These are phyloP conservation scores for Kryphioiulus occultus DNA, from an alignment of 2,888 invertebrate species.

Conservation along the genomic window DNA sequence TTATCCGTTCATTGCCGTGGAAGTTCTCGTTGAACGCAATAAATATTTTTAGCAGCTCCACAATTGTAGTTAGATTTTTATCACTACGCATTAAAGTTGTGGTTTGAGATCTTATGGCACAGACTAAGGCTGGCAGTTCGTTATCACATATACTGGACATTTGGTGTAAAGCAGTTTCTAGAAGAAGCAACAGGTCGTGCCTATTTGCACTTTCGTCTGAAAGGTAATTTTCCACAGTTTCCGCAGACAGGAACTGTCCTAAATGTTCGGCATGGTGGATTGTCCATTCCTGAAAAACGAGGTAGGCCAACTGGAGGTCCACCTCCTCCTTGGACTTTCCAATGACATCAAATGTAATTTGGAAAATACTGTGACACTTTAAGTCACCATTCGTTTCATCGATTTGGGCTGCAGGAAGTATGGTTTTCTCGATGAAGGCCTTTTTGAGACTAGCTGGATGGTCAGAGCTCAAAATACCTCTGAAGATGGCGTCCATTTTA, in stretches of 20 bases:
- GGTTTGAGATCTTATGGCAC: neutral
- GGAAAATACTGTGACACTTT: slow-evolving; percentile 44
- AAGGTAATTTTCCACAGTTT: neutral
- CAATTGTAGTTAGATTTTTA: neutral
- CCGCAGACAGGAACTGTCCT: slow-evolving; percentile 8
- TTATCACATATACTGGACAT: neutral
- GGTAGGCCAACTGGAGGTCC: neutral
- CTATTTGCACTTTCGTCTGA: neutral
- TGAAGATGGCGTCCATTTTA: slow-evolving; percentile 50
- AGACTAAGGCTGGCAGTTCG: neutral
- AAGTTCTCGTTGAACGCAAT: neutral
- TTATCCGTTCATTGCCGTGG: neutral
- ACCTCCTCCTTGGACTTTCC: neutral
- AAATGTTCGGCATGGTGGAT: slow-evolving; percentile 37
- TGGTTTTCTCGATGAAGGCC: slow-evolving; percentile 43
- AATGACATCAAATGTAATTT: slow-evolving; percentile 3
- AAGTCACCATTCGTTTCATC: neutral
- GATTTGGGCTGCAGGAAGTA: slow-evolving; percentile 39
- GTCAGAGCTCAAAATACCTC: slow-evolving; percentile 48
- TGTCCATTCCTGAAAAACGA: slow-evolving; percentile 28
- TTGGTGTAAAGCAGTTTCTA: neutral
- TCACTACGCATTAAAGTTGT: neutral
- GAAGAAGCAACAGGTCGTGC: neutral
- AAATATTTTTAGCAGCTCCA: neutral
- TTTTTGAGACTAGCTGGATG: slow-evolving; percentile 41